Evolutionary conservation across 2,113 vertebrate species (phyloP), one percentile per base, ranked within the genome.

Genomic region (Alligator sinensis): DNA sequence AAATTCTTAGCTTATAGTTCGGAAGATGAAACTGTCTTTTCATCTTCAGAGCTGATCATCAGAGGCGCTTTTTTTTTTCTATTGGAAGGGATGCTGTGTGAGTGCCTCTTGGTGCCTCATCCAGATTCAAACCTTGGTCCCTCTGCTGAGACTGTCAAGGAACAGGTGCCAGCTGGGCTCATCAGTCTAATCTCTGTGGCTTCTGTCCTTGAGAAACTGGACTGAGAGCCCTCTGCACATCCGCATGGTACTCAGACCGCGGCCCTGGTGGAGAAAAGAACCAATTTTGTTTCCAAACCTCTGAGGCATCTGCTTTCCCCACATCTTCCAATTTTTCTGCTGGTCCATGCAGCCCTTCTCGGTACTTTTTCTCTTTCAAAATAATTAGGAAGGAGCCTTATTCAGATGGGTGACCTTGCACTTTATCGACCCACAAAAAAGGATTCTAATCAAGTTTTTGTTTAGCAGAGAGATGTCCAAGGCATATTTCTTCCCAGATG

Each of bases 321-420:
- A 9, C 60, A 79, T 77, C 90, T 94, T 95, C 12, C 68, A 54
- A 84, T 63, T 87, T 84, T 93, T 93, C 62, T 25, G 76, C 68
- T 87, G 58, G 82, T 93, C 47, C 5, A 1, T 68, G 28, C 63
- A 82, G 80, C 80, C 93, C 88, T 91, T 82, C 70, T 93, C 87
- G 87, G 70, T 94, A 60, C 91, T 81, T 88, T 81, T 86, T 93
- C 70, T 6, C 57, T 54, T 84, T 83, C 72, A 54, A 87, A 94
- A 24, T 77, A 13, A 57, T 68, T 30, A 78, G 47, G 77, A 92
- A 30, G 59, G 38, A 54, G 13, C 11, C 17, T 89, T 86, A 80
- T 72, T 90, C 72, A 62, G 19, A 64, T 54, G 80, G 22, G 16
- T 83, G 81, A 87, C 62, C 86, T 82, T 89, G 58, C 4, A 28